A percentile compares a stretch with the other conserved stretches of the same genome.
These are phyloP conservation scores for Channa striata DNA, from an alignment of 2,797 vertebrate species.

Conservation along the genomic window DNA sequence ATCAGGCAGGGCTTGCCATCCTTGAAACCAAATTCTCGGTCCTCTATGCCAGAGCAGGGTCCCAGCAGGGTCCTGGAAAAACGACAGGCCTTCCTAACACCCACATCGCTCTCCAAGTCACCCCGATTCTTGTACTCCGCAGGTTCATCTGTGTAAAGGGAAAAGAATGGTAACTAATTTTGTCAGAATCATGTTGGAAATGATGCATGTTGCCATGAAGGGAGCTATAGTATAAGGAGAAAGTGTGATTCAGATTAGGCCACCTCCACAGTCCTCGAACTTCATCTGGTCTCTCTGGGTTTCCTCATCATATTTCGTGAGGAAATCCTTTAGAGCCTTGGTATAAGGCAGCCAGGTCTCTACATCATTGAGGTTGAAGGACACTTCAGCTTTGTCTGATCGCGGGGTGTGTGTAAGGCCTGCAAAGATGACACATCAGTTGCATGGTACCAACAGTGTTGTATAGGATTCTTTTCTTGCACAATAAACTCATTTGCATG, in stretches of 20 bases:
- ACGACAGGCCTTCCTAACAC: constrained; percentile 88
- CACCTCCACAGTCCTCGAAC: constrained; percentile 91
- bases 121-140: constrained; percentile 84
- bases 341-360: constrained; percentile 83
- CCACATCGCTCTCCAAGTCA: constrained; percentile 80
- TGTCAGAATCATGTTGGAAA: too few species aligned
- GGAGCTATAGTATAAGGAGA: too few species aligned
- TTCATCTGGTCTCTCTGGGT: constrained; percentile 81
- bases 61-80: constrained; percentile 87
- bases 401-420: constrained; percentile 90
- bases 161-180: background rate
- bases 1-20: constrained; percentile 93
- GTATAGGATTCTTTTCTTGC: background rate
- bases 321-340: constrained; percentile 81
- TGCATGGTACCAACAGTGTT: background rate
- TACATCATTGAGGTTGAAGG: constrained; percentile 74
- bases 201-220: too few species aligned
- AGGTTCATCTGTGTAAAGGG: constrained; percentile 77
- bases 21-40: constrained; percentile 87
- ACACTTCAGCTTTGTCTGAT: constrained; percentile 89
- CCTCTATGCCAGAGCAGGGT: constrained; percentile 90
- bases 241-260: constrained; percentile 1
- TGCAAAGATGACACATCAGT: constrained; percentile 57
- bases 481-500: background rate
- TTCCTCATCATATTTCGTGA: constrained; percentile 78